Percentiles rank a stretch among this genome's conserved stretches.
These are phyloP conservation scores for Rostratula benghalensis DNA, from an alignment of 2,113 vertebrate genomes.

Conservation along the genomic window DNA sequence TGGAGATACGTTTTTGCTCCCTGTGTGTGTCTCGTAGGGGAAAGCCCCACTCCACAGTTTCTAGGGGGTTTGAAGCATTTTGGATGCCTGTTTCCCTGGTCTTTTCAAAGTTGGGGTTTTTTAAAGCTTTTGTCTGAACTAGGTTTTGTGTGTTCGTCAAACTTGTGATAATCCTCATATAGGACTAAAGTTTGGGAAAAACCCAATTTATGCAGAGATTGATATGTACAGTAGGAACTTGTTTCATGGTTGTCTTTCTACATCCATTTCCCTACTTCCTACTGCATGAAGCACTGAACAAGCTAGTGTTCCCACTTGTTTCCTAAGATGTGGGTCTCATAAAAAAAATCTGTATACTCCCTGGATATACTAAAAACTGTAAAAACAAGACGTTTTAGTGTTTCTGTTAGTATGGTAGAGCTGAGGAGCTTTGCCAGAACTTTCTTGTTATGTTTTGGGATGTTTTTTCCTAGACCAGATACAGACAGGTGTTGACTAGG, in stretches of 20 bases:
- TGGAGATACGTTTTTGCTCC: accelerated
- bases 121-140: background rate
- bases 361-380: background rate
- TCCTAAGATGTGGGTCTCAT: background rate
- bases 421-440: background rate
- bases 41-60: background rate
- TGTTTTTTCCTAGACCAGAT: background rate
- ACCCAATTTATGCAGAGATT: background rate
- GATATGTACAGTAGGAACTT: background rate
- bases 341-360: background rate
- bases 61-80: background rate
- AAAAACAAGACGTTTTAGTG: background rate
- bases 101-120: background rate
- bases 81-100: background rate
- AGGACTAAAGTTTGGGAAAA: background rate
- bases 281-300: background rate
- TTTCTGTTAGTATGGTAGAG: background rate
- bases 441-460: background rate
- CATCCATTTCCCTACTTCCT: background rate
- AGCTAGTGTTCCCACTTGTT: background rate
- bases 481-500: background rate
- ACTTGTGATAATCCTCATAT: background rate
- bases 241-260: background rate
- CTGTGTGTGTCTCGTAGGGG: accelerated
- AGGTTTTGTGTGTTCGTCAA: background rate